A percentile compares a stretch with the other conserved stretches of the same genome.
These are phyloP conservation scores for Phalacrocorax pelagicus DNA, from an alignment of 2,113 vertebrate species.

Conservation along the genomic window DNA sequence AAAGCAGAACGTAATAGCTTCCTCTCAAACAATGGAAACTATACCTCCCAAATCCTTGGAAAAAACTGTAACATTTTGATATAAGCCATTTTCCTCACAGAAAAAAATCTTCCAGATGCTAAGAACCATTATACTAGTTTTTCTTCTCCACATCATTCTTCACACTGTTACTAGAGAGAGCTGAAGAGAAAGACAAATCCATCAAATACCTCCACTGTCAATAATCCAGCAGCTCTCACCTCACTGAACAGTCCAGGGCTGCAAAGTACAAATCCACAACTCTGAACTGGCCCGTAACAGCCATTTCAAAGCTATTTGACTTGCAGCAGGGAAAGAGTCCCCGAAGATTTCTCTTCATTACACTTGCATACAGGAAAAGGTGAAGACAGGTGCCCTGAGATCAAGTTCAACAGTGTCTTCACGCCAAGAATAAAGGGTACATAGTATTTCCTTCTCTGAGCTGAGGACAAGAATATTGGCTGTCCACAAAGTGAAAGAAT, in stretches of 20 bases:
- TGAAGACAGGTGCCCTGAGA: not conserved
- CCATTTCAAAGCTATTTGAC: not conserved
- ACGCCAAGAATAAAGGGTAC: no score
- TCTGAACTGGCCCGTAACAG: rapidly evolving
- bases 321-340: no score
- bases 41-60: not conserved
- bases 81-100: not conserved
- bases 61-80: not conserved
- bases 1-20: not conserved
- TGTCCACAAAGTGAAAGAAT: not conserved
- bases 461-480: not conserved
- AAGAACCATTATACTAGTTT: not conserved
- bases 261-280: not conserved
- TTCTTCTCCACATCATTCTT: not conserved
- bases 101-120: not conserved
- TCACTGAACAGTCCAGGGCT: not conserved
- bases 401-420: not conserved
- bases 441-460: not conserved
- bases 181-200: not conserved
- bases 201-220: not conserved
- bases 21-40: not conserved
- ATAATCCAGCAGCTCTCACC: not conserved
- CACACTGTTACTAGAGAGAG: not conserved
- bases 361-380: not conserved
- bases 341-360: not conserved